Evolutionary conservation across 2,797 vertebrate genomes (phyloP).

Genomic region (Aldrovandia affinis): DNA sequence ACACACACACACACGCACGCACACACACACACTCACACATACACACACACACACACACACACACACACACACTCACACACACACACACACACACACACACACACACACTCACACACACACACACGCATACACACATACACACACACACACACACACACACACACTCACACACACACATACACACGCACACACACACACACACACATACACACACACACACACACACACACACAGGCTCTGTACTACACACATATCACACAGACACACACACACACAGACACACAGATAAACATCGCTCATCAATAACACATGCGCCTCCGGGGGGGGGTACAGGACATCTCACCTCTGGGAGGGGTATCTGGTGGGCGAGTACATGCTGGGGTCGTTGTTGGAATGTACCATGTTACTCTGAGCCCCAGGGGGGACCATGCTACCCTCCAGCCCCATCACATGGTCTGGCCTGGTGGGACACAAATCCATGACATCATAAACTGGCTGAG

Average conservation of each 20-base stretch:
- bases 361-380: constrained; percentile 76
- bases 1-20: not conserved
- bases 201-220: not conserved
- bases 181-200: not conserved
- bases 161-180: not conserved
- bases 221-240: not conserved
- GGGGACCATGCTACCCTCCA: constrained; percentile 75
- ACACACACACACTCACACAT: not conserved
- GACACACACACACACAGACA: not conserved
- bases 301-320: not conserved
- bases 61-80: not conserved
- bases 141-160: not conserved
- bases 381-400: constrained; percentile 80
- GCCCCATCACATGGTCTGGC: constrained; percentile 79
- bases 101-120: not conserved
- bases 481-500: not conserved
- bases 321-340: not conserved
- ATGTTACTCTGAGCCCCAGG: constrained; percentile 75
- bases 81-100: not conserved
- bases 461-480: constrained; percentile 55
- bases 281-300: not conserved
- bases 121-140: constrained; percentile 11
- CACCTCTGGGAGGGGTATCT: constrained; percentile 76
- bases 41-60: not conserved
- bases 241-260: not conserved